Evolutionary conservation across 2,888 invertebrate species (phyloP).

Genomic region (Atrina japonica): DNA sequence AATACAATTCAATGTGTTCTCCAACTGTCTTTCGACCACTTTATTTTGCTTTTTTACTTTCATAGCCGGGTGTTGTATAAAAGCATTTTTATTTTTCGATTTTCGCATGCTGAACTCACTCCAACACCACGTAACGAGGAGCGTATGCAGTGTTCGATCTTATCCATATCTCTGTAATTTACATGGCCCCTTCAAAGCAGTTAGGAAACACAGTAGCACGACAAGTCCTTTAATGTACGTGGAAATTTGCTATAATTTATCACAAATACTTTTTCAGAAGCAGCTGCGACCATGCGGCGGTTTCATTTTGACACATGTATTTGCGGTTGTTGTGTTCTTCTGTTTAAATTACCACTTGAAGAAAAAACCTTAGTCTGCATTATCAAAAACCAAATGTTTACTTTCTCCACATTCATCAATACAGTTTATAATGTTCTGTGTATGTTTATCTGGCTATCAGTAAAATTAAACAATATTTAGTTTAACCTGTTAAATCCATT

Average conservation of each 20-base stretch:
- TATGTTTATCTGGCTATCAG: too few species aligned
- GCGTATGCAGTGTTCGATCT: too few species aligned
- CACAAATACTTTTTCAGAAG: neutral
- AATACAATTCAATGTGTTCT: conserved; percentile 30
- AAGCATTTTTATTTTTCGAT: neutral
- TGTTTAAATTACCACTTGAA: too few species aligned
- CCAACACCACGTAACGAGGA: neutral
- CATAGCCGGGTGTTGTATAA: conserved; percentile 35
- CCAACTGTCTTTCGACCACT: conserved; percentile 39
- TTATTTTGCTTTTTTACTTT: conserved; percentile 39
- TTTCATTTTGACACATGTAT: too few species aligned
- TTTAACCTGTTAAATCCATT: too few species aligned
- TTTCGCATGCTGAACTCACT: conserved; percentile 8
- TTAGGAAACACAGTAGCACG: neutral
- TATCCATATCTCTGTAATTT: too few species aligned
- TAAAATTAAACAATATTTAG: too few species aligned
- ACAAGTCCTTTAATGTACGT: neutral
- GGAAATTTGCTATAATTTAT: neutral
- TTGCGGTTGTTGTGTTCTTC: too few species aligned
- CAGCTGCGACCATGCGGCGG: neutral
- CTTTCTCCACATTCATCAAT: conserved; percentile 12
- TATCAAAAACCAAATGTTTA: conserved; percentile 13
- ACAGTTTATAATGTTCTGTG: neutral
- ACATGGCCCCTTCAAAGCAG: too few species aligned
- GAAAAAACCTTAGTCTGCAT: neutral